Base-by-base conservation (phyloP, 2,888 invertebrate species). In the Adelognathus sp. region DNA sequence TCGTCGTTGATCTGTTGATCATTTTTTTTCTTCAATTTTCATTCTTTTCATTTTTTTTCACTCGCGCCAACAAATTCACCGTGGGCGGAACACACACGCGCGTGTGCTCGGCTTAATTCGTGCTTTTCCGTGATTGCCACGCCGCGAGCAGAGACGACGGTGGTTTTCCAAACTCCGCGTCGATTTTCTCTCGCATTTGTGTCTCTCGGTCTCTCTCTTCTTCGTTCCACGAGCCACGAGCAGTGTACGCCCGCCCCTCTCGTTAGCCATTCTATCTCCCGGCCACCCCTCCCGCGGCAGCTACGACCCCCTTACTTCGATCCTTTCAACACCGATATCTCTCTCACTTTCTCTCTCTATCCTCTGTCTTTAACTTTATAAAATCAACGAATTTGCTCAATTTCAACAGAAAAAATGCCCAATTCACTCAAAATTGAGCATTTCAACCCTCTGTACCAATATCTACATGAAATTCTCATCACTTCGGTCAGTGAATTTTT, bases 81-180 rank as follows among this genome's bases (percentile, higher is more conserved):
- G 74, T 82, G 82, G 80, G 80, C 71, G 75, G 75, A 80, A 69
- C 82, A n/a, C n/a, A n/a, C n/a, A n/a, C n/a, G n/a, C n/a, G n/a
- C n/a, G 76, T 70, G 72, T 79, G 72, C 74, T 81, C 80, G 76
- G 82, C 73, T 21, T 67, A 56, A 69, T 41, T 80, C 81, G 80
- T 80, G 74, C 79, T 80, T 82, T 82, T 80, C 78, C 78, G 78
- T 72, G 76, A 21, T 72, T 76, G 36, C 46, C 60, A 60, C 75
- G 71, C 75, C 75, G 44, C 79, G 60, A 72, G 61, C 54, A 60
- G n/a, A n/a, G 50, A 36, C 67, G 56, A 73, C 74, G 73, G 70
- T 50, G 31, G 46, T 72, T 79, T 78, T 39, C 71, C 75, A 46
- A 80, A 75, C 79, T 70, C 52, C 14, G 56, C 36, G 39, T 64